phyloP scores from a whole-genome alignment of 2,888 invertebrate genomes.

The Patella caerulea region DNA sequence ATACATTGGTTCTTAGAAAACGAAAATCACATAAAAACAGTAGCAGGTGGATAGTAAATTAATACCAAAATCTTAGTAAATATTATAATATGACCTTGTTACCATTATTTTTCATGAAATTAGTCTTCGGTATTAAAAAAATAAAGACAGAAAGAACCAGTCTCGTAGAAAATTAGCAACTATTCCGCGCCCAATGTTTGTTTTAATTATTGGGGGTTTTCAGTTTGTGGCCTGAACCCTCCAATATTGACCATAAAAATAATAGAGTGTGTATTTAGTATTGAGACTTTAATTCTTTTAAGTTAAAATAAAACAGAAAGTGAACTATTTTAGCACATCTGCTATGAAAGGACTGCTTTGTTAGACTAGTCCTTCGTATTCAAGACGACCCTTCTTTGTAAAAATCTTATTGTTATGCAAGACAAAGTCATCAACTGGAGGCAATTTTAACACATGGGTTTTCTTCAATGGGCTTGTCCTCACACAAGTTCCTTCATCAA shows the following conservation, averaged over 20 bases:
- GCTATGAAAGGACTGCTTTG: constrained; percentile 17
- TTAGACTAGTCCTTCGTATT: constrained; percentile 11
- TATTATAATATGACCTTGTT: neutral
- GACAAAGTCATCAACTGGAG: constrained; percentile 25
- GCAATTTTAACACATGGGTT: constrained; percentile 27
- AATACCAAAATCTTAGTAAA: neutral
- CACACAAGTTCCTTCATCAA: constrained; percentile 24
- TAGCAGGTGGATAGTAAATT: neutral
- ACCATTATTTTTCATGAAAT: too few species aligned
- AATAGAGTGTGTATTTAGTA: constrained; percentile 18
- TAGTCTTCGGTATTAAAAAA: too few species aligned
- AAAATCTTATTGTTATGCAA: constrained; percentile 25
- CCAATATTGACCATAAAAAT: constrained; percentile 20
- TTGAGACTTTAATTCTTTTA: constrained; percentile 9
- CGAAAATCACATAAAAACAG: neutral
- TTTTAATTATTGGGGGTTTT: constrained; percentile 7
- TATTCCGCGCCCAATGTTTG: neutral
- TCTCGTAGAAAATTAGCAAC: too few species aligned
- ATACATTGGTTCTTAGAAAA: too few species aligned
- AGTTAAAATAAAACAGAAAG: constrained; percentile 14
- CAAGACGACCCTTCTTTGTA: constrained; percentile 6
- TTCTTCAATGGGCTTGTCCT: constrained; percentile 19
- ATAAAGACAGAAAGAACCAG: too few species aligned
- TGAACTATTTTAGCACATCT: constrained; percentile 19
- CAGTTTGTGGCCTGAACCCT: neutral